phyloP scores from a whole-genome alignment of 2,113 vertebrate species.

The Ameiurus melas region DNA sequence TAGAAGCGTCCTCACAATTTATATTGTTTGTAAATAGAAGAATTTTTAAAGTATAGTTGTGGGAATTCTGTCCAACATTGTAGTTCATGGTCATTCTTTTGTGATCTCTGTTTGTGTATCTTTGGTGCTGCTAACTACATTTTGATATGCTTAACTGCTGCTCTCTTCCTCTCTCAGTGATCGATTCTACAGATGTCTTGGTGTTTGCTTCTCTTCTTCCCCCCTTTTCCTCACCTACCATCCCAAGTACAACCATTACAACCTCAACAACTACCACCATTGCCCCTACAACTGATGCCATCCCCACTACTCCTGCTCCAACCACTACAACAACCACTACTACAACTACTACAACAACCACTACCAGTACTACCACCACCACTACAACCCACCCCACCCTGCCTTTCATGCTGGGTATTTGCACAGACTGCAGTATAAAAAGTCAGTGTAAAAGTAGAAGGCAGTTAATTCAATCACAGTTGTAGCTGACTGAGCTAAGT shows the following conservation, averaged over 20 bases:
- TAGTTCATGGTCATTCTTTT: slow-evolving; percentile 26
- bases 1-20: not conserved
- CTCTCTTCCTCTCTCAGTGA: slow-evolving; percentile 71
- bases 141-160: slow-evolving; percentile 65
- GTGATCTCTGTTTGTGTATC: slow-evolving; percentile 44
- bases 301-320: slow-evolving; percentile 45
- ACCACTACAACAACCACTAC: slow-evolving; percentile 56
- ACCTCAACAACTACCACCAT: slow-evolving; percentile 55
- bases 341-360: slow-evolving; percentile 56
- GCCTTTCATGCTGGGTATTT: slow-evolving; percentile 73
- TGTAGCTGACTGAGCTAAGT: not conserved
- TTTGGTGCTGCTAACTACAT: not conserved
- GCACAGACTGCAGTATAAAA: slow-evolving; percentile 40
- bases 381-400: slow-evolving; percentile 65
- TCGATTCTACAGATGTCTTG: slow-evolving; percentile 68
- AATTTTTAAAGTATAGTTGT: slow-evolving; percentile 24
- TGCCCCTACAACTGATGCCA: slow-evolving; percentile 55
- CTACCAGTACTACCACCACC: slow-evolving; percentile 45
- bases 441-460: slow-evolving; percentile 23
- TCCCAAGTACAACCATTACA: slow-evolving; percentile 63
- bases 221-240: slow-evolving; percentile 63
- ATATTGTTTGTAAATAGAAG: not conserved
- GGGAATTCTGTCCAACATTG: slow-evolving; percentile 46
- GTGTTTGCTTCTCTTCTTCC: slow-evolving; percentile 67
- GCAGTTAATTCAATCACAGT: slow-evolving; percentile 27